Base-by-base conservation (phyloP, 1,140 invertebrate species). In the Whitmania pigra region DNA sequence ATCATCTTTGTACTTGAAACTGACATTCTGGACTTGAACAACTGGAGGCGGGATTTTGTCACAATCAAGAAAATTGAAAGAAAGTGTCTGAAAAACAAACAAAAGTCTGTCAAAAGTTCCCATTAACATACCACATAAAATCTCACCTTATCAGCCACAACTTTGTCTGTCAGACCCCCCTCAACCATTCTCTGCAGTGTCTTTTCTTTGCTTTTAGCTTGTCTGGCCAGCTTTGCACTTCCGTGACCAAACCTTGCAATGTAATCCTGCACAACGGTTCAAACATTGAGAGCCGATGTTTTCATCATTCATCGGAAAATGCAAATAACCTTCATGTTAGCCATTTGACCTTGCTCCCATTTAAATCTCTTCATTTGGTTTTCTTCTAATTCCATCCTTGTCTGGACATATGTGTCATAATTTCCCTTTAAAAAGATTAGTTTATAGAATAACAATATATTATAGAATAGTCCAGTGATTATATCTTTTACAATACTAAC, bases 361-460 rank as follows among this genome's bases (percentile, higher is more conserved):
- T 97, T 94, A 81, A 98, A 99, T 76, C 94, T 91, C 81, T 99
- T 99, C 86, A 90, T 92, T 84, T 99, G 96, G 84, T 99, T 99
- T 82, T 99, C 96, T 71, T 97, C 84, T 74, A 97, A 84, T 82
- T 99, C 97, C 85, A 91, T 86, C 73, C 94, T 85, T 3, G 94
- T 97, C 75, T 89, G 86, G 6, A 96, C 87, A 81, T 98, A 99
- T 0, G 91, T 88, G 80, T 99, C 96, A 80, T 98, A 99, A 83
- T 97, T 90, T 78, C 89, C 89, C 85, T 88, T 76, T 67, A 84
- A 75, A 76, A 22, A 57, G 49, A 25, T n/a, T n/a, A 54, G 43
- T 63, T 71, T 25, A 13, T 15, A 13, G 22, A 6, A 17, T 63
- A 31, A n/a, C 18, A 31, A 9, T 11, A 63, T 31, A 1, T 20